Evolutionary conservation across 2,113 vertebrate species (phyloP).

Genomic region (Psittacara wagleri): DNA sequence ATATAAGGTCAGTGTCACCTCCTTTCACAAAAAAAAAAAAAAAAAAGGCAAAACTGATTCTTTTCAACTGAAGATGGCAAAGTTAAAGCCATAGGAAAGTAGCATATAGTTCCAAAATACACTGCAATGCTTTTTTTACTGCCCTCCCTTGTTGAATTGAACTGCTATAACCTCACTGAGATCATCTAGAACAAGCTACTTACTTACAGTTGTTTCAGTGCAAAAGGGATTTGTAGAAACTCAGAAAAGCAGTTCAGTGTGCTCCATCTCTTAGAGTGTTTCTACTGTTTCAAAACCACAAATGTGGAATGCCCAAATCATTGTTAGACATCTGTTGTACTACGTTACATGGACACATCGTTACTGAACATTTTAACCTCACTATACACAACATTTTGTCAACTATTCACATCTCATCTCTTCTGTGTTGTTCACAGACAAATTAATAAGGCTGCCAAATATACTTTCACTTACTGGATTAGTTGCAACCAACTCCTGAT

Average conservation of each 20-base stretch:
- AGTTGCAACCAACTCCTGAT: slow-evolving; percentile 87
- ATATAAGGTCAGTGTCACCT: not conserved
- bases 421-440: not conserved
- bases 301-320: not conserved
- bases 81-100: not conserved
- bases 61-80: not conserved
- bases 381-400: not conserved
- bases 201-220: not conserved
- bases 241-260: not conserved
- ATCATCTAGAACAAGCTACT: not conserved
- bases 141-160: not conserved
- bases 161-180: not conserved
- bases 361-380: not conserved
- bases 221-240: not conserved
- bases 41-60: not conserved
- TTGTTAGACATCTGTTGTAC: not conserved
- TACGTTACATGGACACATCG: accelerated
- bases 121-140: not conserved
- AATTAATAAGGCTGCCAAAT: not conserved
- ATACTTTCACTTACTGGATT: slow-evolving; percentile 86
- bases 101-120: not conserved
- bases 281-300: not conserved
- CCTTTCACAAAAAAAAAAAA: not conserved
- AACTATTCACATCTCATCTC: not conserved
- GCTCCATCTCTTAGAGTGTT: not conserved